Base-by-base conservation (phyloP, 1,140 invertebrate genomes). In the Camponotus vicinus region DNA sequence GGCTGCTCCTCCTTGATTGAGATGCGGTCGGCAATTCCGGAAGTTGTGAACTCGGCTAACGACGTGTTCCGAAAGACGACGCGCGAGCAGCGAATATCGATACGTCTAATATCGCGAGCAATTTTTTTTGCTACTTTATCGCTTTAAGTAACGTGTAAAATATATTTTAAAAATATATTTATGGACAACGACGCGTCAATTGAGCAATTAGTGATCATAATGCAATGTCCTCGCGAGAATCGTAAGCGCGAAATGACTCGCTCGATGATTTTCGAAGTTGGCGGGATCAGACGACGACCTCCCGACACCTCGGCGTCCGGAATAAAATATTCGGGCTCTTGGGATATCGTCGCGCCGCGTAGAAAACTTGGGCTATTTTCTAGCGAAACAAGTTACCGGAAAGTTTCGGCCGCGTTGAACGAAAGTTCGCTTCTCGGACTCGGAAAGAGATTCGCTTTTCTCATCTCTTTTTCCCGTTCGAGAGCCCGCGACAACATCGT, bases 291-390 rank as follows among this genome's bases (percentile, higher is more conserved):
- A 52, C 79, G 63, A 86, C 78, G 64, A 79, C 84, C 84, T 83
- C 69, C 83, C 82, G 89, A 88, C 89, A 89, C 90, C 89, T 90
- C 88, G 86, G 85, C 90, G 86, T 91, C 89, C 89, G n/a, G 57
- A 83, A 84, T 82, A 86, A 79, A 86, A 64, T 71, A 83, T 82
- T 67, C 64, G 45, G 57, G 66, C 85, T 71, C 85, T 70, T 67
- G 77, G 76, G 77, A 80, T 79, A 80, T 86, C 77, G 76, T 69
- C 85, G 64, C 85, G 64, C 66, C 69, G 76, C 57, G 79, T 76
- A 76, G 79, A 86, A 86, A 84, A 82, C 80, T 86, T 75, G 69
- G 64, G 78, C 82, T 83, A 83, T 86, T 86, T 86, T 86, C 79
- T 59, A 85, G 63, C 70, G 79, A 86, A 84, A 84, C 79, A 76